A percentile compares a stretch with the other conserved stretches of the same genome.
These are phyloP conservation scores for Anabacerthia variegaticeps DNA, from an alignment of 2,797 vertebrate species.

Conservation along the genomic window DNA sequence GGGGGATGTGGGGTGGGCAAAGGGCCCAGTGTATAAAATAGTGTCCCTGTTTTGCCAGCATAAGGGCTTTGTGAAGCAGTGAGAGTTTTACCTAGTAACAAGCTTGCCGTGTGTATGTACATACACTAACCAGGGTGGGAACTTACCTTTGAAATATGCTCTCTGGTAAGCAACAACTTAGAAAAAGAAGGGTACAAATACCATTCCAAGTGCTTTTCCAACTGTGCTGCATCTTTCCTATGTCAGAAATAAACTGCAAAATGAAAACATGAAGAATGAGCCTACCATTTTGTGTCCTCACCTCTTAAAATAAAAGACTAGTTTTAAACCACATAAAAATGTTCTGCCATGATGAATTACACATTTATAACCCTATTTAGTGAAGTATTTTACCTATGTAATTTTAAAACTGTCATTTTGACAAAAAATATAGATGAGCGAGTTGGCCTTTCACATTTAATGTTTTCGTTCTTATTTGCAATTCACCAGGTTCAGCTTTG, in stretches of 20 bases:
- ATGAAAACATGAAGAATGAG: constrained; percentile 69
- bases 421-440: constrained; percentile 78
- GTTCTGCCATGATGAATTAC: constrained; percentile 75
- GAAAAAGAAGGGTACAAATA: constrained; percentile 37
- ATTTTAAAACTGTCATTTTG: constrained; percentile 83
- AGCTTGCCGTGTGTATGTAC: background rate
- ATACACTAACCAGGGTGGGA: background rate
- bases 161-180: background rate
- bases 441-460: constrained; percentile 82
- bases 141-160: constrained; percentile 1
- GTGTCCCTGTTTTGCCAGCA: background rate
- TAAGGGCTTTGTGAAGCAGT: background rate
- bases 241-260: constrained; percentile 48
- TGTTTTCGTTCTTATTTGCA: constrained; percentile 78
- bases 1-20: background rate
- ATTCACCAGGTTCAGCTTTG: constrained; percentile 76
- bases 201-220: constrained; percentile 47
- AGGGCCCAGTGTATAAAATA: background rate
- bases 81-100: background rate
- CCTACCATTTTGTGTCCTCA: constrained; percentile 52
- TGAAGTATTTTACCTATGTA: constrained; percentile 78
- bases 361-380: constrained; percentile 80
- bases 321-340: constrained; percentile 73
- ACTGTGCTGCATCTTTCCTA: background rate
- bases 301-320: constrained; percentile 75